Evolutionary conservation across 1,140 invertebrate genomes (phyloP).

Genomic region (Ceratoteleas bidentatus): DNA sequence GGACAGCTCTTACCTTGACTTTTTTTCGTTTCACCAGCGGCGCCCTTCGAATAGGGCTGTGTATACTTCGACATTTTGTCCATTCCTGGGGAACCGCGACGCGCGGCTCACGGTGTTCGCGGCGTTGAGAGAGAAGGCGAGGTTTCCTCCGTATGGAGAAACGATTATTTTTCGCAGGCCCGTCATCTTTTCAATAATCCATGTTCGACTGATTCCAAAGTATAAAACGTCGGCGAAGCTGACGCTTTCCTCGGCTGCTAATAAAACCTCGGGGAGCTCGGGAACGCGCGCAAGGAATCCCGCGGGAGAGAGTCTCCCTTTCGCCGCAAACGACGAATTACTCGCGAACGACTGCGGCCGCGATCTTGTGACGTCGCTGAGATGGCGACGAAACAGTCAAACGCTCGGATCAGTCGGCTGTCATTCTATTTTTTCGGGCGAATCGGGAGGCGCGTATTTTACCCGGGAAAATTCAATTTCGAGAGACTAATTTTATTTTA

Average conservation of each 20-base stretch:
- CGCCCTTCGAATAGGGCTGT: constrained; percentile 84
- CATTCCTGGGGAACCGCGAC: constrained; percentile 81
- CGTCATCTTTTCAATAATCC: constrained; percentile 91
- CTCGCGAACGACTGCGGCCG: constrained; percentile 77
- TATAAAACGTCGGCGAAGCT: constrained; percentile 69
- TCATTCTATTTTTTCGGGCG: neutral
- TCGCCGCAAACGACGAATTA: constrained; percentile 85
- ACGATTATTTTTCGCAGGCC: constrained; percentile 83
- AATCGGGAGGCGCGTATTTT: neutral
- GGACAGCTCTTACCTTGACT: constrained; percentile 84
- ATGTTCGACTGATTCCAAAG: constrained; percentile 83
- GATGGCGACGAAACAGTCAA: constrained; percentile 84
- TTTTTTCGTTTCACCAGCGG: constrained; percentile 86
- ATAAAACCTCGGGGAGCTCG: constrained; percentile 40
- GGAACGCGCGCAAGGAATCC: constrained; percentile 63
- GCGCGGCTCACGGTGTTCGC: constrained; percentile 70
- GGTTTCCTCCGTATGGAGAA: constrained; percentile 87
- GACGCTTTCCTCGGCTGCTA: constrained; percentile 4
- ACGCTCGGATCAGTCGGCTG: neutral
- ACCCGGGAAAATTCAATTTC: neutral
- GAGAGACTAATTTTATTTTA: too few species aligned
- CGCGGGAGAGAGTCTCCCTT: constrained; percentile 83
- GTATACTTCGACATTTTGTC: constrained; percentile 86
- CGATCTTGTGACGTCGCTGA: constrained; percentile 82
- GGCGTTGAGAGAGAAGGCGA: constrained; percentile 76